These are phyloP conservation scores for Rutilus rutilus DNA, from an alignment of 2,113 vertebrate species.

Conservation along the genomic window DNA sequence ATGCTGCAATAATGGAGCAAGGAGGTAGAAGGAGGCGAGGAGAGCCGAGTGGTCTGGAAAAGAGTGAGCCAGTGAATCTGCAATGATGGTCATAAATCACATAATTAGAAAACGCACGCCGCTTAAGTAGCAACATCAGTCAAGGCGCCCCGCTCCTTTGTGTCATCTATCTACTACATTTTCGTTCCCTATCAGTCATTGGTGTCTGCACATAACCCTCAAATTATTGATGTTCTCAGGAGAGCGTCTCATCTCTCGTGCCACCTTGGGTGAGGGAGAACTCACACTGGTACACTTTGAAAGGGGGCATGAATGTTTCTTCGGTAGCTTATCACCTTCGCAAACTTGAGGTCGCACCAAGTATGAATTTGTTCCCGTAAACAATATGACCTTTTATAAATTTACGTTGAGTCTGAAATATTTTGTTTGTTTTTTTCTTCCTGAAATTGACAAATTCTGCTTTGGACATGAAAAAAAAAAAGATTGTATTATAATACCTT, in stretches of 20 bases:
- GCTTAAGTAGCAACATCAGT: conserved; percentile 77
- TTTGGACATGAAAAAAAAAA: too few relatives aligned
- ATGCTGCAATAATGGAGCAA: conserved; percentile 37
- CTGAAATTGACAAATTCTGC: too few relatives aligned
- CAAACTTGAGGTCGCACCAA: background rate
- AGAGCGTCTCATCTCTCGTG: conserved; percentile 65
- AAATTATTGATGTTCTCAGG: conserved; percentile 70
- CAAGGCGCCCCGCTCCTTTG: conserved; percentile 57
- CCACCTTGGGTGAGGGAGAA: conserved; percentile 10
- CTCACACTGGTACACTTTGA: conserved; percentile 28
- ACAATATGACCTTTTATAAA: background rate
- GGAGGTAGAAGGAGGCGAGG: conserved; percentile 44
- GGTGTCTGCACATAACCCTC: conserved; percentile 63
- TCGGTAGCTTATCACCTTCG: background rate
- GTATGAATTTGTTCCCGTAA: background rate
- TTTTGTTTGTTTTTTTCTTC: too few relatives aligned
- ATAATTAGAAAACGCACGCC: conserved; percentile 72
- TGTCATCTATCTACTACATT: conserved; percentile 69
- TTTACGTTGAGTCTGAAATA: background rate
- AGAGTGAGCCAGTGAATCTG: conserved; percentile 59
- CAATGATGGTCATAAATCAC: conserved; percentile 77
- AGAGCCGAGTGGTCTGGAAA: conserved; percentile 54
- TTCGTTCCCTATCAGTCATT: conserved; percentile 72
- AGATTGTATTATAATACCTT: too few relatives aligned
- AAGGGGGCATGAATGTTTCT: conserved; percentile 16